Evolutionary conservation across 2,797 vertebrate species (phyloP).

Genomic region (Mormyrus proboscirostris): DNA sequence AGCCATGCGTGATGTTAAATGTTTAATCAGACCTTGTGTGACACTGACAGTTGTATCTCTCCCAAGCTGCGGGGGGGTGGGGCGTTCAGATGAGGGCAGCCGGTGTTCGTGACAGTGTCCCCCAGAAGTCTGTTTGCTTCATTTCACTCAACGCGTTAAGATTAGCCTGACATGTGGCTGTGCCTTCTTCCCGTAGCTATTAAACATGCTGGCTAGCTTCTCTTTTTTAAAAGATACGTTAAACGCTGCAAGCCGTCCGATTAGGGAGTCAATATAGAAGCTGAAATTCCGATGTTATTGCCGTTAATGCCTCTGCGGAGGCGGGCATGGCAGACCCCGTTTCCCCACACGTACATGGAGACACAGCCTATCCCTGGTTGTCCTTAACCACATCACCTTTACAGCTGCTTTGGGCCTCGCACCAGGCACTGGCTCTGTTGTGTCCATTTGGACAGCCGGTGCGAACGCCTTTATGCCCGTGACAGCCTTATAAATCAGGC

Average conservation of each 20-base stretch:
- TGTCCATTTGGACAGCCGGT: constrained; percentile 12
- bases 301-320: background rate
- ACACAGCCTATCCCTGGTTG: background rate
- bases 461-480: background rate
- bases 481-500: constrained; percentile 29
- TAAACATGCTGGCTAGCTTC: background rate
- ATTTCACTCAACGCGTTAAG: background rate
- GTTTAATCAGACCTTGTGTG: background rate
- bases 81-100: background rate
- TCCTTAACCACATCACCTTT: constrained; percentile 22
- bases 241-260: background rate
- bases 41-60: background rate
- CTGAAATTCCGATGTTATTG: background rate
- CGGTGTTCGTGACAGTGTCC: background rate
- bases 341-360: background rate
- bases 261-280: background rate
- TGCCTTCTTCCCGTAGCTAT: background rate
- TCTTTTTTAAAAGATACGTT: background rate
- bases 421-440: background rate
- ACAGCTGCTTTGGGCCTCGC: constrained; percentile 10
- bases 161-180: background rate
- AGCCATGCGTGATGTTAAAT: background rate
- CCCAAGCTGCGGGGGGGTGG: background rate
- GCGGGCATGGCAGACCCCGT: too few species aligned
- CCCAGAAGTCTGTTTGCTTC: background rate